Conservation (phyloP, 37 sponge, comb jelly and placozoan genomes). For the Sycon ciliatum region DNA sequence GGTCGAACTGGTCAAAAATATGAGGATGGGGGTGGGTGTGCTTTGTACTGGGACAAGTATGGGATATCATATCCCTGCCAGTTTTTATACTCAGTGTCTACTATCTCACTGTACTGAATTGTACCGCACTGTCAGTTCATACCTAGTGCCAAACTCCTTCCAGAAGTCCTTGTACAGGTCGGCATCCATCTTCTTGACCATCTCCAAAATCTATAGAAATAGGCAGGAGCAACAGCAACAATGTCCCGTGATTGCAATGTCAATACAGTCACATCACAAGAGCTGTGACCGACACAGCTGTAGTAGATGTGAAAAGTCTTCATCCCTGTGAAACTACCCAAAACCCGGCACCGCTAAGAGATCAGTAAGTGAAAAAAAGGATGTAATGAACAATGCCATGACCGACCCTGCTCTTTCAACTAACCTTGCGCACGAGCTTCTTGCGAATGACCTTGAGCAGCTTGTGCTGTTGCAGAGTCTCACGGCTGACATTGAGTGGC, state of each 20-base stretch:
- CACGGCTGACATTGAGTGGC: conserved; percentile 93
- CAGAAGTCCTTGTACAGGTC: conserved; percentile 79
- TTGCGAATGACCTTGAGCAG: conserved; percentile 95
- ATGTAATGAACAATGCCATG: too few species aligned
- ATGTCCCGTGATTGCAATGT: too few species aligned
- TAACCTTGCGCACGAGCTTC: conserved; percentile 84
- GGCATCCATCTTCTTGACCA: conserved; percentile 85
- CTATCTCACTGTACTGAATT: not conserved
- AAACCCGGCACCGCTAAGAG: too few species aligned
- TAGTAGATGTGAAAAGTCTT: not conserved
- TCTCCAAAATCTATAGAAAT: conserved; percentile 69
- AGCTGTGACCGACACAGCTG: not conserved
- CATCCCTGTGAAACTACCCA: too few species aligned
- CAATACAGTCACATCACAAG: too few species aligned
- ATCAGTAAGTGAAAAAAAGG: too few species aligned
- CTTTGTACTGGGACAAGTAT: too few species aligned
- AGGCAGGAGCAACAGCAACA: not conserved
- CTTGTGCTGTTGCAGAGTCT: conserved; percentile 96
- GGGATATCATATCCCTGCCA: not conserved
- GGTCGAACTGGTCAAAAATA: too few species aligned
- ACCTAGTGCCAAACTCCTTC: conserved; percentile 76
- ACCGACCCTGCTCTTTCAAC: not conserved
- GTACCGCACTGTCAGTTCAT: not conserved
- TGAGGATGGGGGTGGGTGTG: too few species aligned
- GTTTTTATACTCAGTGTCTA: not conserved